Evolutionary conservation across 2,888 invertebrate species (phyloP).

Genomic region (Rhodophaea formosa): DNA sequence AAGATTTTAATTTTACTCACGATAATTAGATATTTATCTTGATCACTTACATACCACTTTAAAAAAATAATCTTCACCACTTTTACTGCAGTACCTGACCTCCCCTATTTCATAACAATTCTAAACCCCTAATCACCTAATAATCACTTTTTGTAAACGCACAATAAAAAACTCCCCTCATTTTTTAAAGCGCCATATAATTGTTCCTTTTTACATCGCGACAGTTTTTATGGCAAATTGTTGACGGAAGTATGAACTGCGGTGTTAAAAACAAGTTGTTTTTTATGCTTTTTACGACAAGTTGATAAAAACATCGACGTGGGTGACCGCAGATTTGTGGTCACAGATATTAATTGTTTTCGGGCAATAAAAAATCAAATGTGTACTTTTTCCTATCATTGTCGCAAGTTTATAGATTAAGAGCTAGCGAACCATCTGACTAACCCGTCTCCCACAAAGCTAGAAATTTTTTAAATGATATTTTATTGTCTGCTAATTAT

Average conservation of each 20-base stretch:
- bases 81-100: not conserved
- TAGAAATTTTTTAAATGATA: too few relatives aligned
- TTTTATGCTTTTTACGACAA: slow-evolving; percentile 26
- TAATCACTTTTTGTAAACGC: slow-evolving; percentile 35
- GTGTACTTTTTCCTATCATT: not conserved
- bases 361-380: not conserved
- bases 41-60: too few relatives aligned
- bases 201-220: slow-evolving; percentile 46
- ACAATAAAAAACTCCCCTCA: slow-evolving; percentile 45
- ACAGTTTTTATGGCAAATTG: slow-evolving; percentile 47
- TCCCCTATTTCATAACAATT: slow-evolving; percentile 16
- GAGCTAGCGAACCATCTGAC: too few relatives aligned
- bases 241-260: slow-evolving; percentile 44
- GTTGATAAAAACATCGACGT: slow-evolving; percentile 37
- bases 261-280: slow-evolving; percentile 39
- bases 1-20: too few relatives aligned
- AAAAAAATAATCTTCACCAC: slow-evolving; percentile 5
- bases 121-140: slow-evolving; percentile 32
- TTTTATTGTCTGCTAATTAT: too few relatives aligned
- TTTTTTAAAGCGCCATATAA: slow-evolving; percentile 46
- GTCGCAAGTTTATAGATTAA: not conserved
- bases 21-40: too few relatives aligned
- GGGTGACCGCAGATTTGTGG: slow-evolving; percentile 30
- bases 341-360: slow-evolving; percentile 29
- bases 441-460: too few relatives aligned